Base-by-base conservation (phyloP, 1,140 invertebrate genomes). In the Bombus impatiens region DNA sequence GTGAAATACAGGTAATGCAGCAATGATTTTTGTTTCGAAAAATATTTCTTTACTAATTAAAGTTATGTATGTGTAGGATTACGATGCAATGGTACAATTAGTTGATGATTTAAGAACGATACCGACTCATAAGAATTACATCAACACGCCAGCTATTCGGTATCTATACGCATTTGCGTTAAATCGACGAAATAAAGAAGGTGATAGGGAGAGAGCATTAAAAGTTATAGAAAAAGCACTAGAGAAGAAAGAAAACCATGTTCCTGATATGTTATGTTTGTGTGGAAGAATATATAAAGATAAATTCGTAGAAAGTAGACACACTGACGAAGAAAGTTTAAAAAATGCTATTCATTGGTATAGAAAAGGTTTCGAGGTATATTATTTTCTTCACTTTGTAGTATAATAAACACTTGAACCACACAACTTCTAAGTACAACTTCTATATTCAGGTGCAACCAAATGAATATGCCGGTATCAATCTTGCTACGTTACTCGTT, bases 221-320 rank as follows among this genome's bases (percentile, higher is more conserved):
- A 96, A 97, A 93, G 98, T 99, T 0, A 99, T 99, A 85, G 97
- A 98, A 59, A 98, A 98, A 93, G 98, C 98, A 0, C 94, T 99
- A 42, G 97, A 98, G 88, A 98, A 98, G 92, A 98, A 98, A 94
- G 98, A 99, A 94, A 99, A 99, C 94, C 97, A 98, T 93, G 98
- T 99, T 92, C 98, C 98, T 1, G 99, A 99, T 94, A 99, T 99
- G 97, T 94, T 99, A n/a, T 99, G 99, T 93, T 96, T 99, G 3
- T 99, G 99, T 95, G 99, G 99, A 2, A 96, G 99, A 83, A 99
- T 99, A 93, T 99, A 99, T 94, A 99, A 99, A 95, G 99, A 99
- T 95, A 99, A 98, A 94, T 99, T 99, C 95, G 98, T 99, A 35
- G 99, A 99, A 95, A 99, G 98, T 65, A 96, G 98, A 88, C 99